A percentile compares a stretch with the other conserved stretches of the same genome.
Conservation (phyloP, 2,113 vertebrate species). For the Oryzias curvinotus region DNA sequence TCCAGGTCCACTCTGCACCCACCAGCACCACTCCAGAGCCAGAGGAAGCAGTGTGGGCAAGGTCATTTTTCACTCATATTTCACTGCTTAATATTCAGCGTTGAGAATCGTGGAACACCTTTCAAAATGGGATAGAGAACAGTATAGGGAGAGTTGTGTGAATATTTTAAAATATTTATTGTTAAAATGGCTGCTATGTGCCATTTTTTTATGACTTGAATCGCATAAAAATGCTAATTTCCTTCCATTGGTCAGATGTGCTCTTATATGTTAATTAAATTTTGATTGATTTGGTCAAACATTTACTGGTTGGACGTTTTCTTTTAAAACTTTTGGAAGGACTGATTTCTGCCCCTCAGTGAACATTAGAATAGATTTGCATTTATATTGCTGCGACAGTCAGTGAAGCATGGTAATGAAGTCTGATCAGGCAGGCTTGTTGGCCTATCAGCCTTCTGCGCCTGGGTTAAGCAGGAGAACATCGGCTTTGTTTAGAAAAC, state of each 20-base stretch:
- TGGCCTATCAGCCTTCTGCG: neutral
- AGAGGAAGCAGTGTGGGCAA: neutral
- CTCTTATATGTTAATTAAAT: neutral
- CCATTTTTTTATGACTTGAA: too few species aligned
- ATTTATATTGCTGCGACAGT: conserved; percentile 25
- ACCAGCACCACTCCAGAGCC: neutral
- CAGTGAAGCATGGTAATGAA: conserved; percentile 4
- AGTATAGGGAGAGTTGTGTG: too few species aligned
- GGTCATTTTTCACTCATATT: neutral
- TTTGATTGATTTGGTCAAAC: neutral
- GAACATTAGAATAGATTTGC: conserved; percentile 14
- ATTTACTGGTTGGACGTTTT: neutral
- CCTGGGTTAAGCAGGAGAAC: neutral
- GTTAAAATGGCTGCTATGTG: too few species aligned
- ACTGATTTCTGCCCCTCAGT: neutral
- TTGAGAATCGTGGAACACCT: too few species aligned
- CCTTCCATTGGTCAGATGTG: too few species aligned
- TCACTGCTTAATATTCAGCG: too few species aligned
- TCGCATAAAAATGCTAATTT: too few species aligned
- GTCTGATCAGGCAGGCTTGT: conserved; percentile 1
- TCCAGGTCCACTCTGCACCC: conserved; percentile 8
- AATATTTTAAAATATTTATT: too few species aligned
- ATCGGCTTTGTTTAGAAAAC: conserved; percentile 1
- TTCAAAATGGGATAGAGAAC: too few species aligned
- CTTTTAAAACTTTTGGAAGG: neutral